phyloP scores from a whole-genome alignment of 2,113 vertebrate genomes.

The Aptenodytes patagonicus region DNA sequence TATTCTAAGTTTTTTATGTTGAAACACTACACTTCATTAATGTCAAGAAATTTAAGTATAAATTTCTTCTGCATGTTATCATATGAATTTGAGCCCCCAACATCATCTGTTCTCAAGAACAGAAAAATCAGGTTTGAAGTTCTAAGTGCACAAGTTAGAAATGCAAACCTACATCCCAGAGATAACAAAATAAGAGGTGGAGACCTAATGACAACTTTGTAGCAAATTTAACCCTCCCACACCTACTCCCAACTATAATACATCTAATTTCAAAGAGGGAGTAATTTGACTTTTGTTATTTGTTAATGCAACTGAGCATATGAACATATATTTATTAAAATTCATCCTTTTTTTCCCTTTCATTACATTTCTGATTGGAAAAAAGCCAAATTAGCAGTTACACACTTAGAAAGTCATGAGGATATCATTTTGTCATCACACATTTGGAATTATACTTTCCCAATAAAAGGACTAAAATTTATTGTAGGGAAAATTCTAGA shows the following conservation, averaged over 20 bases:
- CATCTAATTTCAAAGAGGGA: background rate
- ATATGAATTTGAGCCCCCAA: background rate
- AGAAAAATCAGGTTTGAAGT: background rate
- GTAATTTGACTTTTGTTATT: background rate
- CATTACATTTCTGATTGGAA: background rate
- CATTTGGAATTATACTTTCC: background rate
- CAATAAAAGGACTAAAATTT: background rate
- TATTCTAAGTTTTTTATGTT: background rate
- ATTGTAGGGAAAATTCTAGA: background rate
- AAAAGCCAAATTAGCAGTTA: background rate
- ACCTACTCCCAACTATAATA: background rate
- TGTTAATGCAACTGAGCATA: background rate
- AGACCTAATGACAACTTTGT: background rate
- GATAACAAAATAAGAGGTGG: background rate
- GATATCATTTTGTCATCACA: background rate
- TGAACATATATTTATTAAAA: background rate
- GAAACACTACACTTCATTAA: background rate
- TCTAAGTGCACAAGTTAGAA: background rate
- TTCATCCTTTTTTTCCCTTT: background rate
- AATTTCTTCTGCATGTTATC: background rate
- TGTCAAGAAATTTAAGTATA: background rate
- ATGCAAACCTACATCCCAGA: background rate
- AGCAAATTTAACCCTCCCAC: background rate
- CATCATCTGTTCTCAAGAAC: background rate
- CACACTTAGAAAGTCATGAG: accelerated